phyloP scores from a whole-genome alignment of 2,888 invertebrate species.

The Ommatoiulus sabulosus region DNA sequence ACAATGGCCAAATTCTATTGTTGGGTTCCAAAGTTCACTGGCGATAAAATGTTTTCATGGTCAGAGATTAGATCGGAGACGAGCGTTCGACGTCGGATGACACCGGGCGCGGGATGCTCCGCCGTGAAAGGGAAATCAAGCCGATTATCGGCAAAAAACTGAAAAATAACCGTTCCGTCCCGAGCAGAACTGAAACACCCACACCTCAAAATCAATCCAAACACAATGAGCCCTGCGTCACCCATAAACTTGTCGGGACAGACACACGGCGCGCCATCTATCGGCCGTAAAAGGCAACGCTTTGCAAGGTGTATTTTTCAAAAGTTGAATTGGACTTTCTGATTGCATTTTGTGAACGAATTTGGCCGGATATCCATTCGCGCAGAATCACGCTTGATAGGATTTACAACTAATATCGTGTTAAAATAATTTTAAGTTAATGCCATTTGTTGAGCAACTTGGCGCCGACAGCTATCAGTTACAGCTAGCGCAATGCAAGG shows the following conservation, averaged over 20 bases:
- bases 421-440: too few relatives aligned
- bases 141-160: neutral
- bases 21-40: neutral
- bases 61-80: neutral
- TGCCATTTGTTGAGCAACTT: too few relatives aligned
- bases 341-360: too few relatives aligned
- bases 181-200: neutral
- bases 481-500: too few relatives aligned
- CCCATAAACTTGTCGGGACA: neutral
- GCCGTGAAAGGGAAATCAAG: neutral
- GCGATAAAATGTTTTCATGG: neutral
- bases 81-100: neutral
- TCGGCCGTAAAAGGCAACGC: neutral
- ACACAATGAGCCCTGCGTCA: conserved; percentile 15
- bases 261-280: neutral
- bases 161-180: neutral
- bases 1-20: conserved; percentile 16
- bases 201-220: neutral
- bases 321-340: too few relatives aligned
- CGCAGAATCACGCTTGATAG: too few relatives aligned
- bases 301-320: too few relatives aligned
- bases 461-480: too few relatives aligned
- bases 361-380: too few relatives aligned
- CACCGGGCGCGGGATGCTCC: neutral
- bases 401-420: too few relatives aligned